Evolutionary conservation across 2,888 invertebrate species (phyloP), one percentile per base, ranked within the genome.

Genomic region (Zootermopsis nevadensis): DNA sequence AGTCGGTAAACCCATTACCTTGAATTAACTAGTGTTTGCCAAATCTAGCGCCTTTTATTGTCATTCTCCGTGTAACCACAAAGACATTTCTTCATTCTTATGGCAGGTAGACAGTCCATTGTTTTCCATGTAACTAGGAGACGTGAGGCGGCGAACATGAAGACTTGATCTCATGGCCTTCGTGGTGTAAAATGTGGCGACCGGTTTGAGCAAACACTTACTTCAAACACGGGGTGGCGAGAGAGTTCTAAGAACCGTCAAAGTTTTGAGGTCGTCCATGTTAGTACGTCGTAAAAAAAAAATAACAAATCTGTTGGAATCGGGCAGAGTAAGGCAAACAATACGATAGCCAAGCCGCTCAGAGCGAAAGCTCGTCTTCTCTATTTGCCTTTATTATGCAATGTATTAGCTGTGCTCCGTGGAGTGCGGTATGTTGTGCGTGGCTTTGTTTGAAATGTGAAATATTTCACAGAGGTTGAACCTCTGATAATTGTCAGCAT

Each of bases 161-260:
- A 33, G 69, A 69, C 69, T n/a, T 60, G 60, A 60, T 60, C 27
- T 12, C 60, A 33, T 69, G 69, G 69, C 69, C 74, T 74, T 74
- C 42, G 74, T n/a, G 74, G 10, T 38, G 60, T 60, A 60, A 27
- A 60, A 60, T 60, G 60, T 60, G 33, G 42, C 74, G 38, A 35
- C 74, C 38, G 38, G 74, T 12, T n/a, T 22, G 42, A 74, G 38
- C 74, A 74, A 74, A 74, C 38, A 74, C 24, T 33, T 15, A 74
- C 42, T 31, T 31, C 74, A 74, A 74, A 74, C 74, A 74, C 31
- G 38, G n/a, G 3, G 74, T 74, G 31, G 74, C 42, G 24, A 74
- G n/a, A n/a, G 42, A 74, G 12, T 74, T 74, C 74, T 42, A 31
- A 38, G 74, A 74, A 74, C 38, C 24, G 27, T 60, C n/a, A n/a